phyloP scores from a whole-genome alignment of 2,888 invertebrate species.

The Dynastes tityus region DNA sequence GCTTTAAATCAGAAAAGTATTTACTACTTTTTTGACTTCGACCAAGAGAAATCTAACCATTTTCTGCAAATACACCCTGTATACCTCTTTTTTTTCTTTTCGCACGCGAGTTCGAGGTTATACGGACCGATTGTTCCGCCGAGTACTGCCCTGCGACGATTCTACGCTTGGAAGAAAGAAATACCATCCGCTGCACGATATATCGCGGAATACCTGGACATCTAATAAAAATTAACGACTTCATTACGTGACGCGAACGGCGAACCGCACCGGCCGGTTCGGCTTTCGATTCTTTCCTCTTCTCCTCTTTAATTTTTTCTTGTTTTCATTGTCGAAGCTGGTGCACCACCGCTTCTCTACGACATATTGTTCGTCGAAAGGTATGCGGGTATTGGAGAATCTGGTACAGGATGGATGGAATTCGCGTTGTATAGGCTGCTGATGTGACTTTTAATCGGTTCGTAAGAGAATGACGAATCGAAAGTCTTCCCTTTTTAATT shows the following conservation, averaged over 20 bases:
- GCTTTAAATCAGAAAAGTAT: too few relatives aligned
- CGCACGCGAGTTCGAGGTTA: constrained; percentile 11
- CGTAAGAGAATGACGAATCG: too few relatives aligned
- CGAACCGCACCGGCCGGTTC: background rate
- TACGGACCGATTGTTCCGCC: constrained; percentile 47
- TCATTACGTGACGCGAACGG: constrained; percentile 46
- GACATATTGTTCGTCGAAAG: constrained; percentile 14
- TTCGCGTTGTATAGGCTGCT: background rate
- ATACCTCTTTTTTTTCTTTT: constrained; percentile 23
- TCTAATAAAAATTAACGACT: constrained; percentile 54
- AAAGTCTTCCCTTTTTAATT: too few relatives aligned
- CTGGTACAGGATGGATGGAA: constrained; percentile 1
- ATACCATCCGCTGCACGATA: constrained; percentile 35
- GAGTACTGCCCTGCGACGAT: background rate
- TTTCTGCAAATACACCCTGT: background rate
- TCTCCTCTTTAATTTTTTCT: background rate
- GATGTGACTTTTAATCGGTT: too few relatives aligned
- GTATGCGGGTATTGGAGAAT: constrained; percentile 1
- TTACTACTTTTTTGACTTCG: too few relatives aligned
- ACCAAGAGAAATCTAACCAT: too few relatives aligned
- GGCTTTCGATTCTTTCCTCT: background rate
- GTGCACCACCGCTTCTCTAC: background rate
- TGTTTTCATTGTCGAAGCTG: constrained; percentile 3
- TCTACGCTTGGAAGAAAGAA: constrained; percentile 43
- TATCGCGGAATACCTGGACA: constrained; percentile 50